These are phyloP conservation scores for Loripinus fragilis DNA, from an alignment of 2,888 invertebrate genomes.

Conservation along the genomic window DNA sequence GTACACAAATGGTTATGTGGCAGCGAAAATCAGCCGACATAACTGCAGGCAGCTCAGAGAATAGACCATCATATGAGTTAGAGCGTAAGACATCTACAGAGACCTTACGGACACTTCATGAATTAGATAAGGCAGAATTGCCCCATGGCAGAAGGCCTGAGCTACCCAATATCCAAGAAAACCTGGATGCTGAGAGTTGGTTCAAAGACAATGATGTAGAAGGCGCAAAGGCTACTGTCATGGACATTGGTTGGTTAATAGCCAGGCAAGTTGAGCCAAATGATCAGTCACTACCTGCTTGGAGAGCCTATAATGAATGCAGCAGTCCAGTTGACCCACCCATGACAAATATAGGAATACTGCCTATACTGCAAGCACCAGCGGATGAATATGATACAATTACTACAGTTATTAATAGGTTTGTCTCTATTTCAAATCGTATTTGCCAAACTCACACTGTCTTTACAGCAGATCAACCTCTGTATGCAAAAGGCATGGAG, in stretches of 20 bases:
- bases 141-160: conserved; percentile 14
- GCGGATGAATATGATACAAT: conserved; percentile 44
- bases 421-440: conserved; percentile 18
- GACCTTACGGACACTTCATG: conserved; percentile 19
- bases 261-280: conserved; percentile 9
- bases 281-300: conserved; percentile 22
- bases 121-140: conserved; percentile 17
- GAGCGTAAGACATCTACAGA: background rate
- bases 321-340: conserved; percentile 18
- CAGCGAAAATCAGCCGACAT: conserved; percentile 13
- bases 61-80: background rate
- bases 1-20: conserved; percentile 38
- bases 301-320: conserved; percentile 26
- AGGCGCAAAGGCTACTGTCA: background rate
- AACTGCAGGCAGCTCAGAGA: background rate
- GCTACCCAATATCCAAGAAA: background rate
- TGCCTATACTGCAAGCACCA: conserved; percentile 40
- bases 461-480: conserved; percentile 29
- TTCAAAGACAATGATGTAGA: conserved; percentile 4
- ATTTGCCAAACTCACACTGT: conserved; percentile 38
- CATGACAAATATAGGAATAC: conserved; percentile 28
- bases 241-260: conserved; percentile 18
- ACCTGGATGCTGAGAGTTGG: conserved; percentile 13
- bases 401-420: conserved; percentile 30
- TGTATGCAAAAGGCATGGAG: conserved; percentile 7